These are phyloP conservation scores for Lophius americanus DNA, from an alignment of 2,797 vertebrate species.

Conservation along the genomic window DNA sequence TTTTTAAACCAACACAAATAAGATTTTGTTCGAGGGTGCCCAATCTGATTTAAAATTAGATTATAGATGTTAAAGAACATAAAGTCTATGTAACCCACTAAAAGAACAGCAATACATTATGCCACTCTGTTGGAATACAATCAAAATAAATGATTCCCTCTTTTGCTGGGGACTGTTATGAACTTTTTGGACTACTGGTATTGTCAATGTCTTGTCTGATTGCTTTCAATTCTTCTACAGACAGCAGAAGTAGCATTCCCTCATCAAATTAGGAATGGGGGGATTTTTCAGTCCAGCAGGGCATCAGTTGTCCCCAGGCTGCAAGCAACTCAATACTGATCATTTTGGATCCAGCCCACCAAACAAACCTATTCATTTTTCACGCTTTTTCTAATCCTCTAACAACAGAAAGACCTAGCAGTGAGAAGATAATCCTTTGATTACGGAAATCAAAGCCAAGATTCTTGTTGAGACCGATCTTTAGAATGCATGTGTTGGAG, in stretches of 20 bases:
- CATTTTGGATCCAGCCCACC: slow-evolving; percentile 39
- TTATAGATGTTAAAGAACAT: no score
- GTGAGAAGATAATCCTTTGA: slow-evolving; percentile 61
- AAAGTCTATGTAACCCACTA: no score
- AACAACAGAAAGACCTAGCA: slow-evolving; percentile 25
- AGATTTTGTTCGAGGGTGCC: no score
- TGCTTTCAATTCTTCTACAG: slow-evolving; percentile 39
- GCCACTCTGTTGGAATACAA: no score
- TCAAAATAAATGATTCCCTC: no score
- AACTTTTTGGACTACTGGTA: background rate
- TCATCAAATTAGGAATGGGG: slow-evolving; percentile 33
- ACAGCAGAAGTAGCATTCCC: slow-evolving; percentile 42
- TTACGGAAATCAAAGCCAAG: slow-evolving; percentile 48
- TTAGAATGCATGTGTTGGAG: slow-evolving; percentile 20
- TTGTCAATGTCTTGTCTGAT: slow-evolving; percentile 46
- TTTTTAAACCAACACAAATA: no score
- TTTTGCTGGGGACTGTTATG: no score
- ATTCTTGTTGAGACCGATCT: slow-evolving; percentile 47
- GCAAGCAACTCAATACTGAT: slow-evolving; percentile 36
- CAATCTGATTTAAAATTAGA: no score
- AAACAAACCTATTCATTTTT: slow-evolving; percentile 61
- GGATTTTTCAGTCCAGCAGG: slow-evolving; percentile 46
- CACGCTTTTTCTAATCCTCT: slow-evolving; percentile 47
- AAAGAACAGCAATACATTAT: no score
- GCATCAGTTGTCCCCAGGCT: slow-evolving; percentile 54